A percentile compares a stretch with the other conserved stretches of the same genome.
Evolutionary conservation across 2,888 invertebrate genomes (phyloP).

Genomic region (Drosophila seclusa): DNA sequence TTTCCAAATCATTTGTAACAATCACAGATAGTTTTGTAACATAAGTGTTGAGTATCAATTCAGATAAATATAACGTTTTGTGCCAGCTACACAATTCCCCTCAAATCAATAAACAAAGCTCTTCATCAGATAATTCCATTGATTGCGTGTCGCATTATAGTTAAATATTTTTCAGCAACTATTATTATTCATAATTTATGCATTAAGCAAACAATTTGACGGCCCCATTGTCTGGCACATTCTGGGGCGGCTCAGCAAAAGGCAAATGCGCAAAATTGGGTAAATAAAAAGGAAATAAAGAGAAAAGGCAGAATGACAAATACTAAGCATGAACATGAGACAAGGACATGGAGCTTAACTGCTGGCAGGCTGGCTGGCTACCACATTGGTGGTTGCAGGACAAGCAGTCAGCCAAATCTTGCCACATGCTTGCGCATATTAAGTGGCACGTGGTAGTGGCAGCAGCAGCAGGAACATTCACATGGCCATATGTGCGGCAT

Average conservation of each 20-base stretch:
- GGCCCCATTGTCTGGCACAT: constrained; percentile 27
- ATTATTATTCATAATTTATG: constrained; percentile 46
- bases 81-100: neutral
- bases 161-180: constrained; percentile 13
- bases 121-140: constrained; percentile 29
- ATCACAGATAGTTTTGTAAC: neutral
- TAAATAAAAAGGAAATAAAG: constrained; percentile 26
- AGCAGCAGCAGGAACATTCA: constrained; percentile 31
- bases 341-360: constrained; percentile 31
- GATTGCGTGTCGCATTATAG: constrained; percentile 26
- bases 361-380: constrained; percentile 4
- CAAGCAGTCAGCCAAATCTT: constrained; percentile 58
- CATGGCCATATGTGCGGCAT: constrained; percentile 77
- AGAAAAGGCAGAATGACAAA: constrained; percentile 35
- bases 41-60: neutral
- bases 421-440: constrained; percentile 78
- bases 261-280: constrained; percentile 57
- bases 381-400: constrained; percentile 32
- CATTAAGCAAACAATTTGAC: constrained; percentile 36
- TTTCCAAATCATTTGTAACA: neutral
- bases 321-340: constrained; percentile 25
- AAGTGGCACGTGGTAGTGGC: constrained; percentile 69
- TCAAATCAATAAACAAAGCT: constrained; percentile 22
- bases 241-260: constrained; percentile 27
- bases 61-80: neutral